Evolutionary conservation across 2,797 vertebrate species (phyloP), one percentile per base, ranked within the genome.

Genomic region (Babyrousa celebensis): DNA sequence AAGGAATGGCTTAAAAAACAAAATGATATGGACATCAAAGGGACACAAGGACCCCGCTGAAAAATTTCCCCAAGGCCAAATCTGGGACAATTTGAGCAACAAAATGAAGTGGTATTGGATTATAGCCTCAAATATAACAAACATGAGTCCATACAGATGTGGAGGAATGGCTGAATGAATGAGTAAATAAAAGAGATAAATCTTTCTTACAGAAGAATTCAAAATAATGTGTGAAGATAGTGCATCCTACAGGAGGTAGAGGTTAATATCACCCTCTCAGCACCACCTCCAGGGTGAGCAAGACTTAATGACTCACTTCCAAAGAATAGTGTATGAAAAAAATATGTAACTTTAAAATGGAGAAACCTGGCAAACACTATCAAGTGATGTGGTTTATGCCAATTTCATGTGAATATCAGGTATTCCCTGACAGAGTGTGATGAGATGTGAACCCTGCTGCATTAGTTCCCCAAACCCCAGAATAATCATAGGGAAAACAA

Each of bases 401-500:
- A 58, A 84, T 83, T 71, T 58, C 32, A 62, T 4, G 12, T 58
- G 25, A 17, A 4, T 65, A 63, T 32, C 32, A 77, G 36, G 8
- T 65, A 85, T 25, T 20, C 20, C 3, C 62, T 48, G 48, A 17
- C 43, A 77, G 1, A 36, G 71, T 8, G 21, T 70, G 63, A 89
- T 67, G n/a, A 93, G 40, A 72, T 60, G 6, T 12, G 36, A 9
- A 87, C 2, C 63, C 29, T 48, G 71, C 40, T 48, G 3, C 8
- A 74, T 52, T 94, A n/a, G 93, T 94, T 78, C 78, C 85, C 12
- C 67, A 86, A 89, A 71, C 32, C 43, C 77, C 14, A 67, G 32
- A 54, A 74, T 71, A 82, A 78, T 48, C 54, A 95, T 21, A 96
- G 91, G 70, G 71, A 86, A 95, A 91, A 58, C 11, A 80, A 36